These are phyloP conservation scores for Orientallactaga bullata DNA, from an alignment of 2,113 vertebrate species.

Conservation along the genomic window DNA sequence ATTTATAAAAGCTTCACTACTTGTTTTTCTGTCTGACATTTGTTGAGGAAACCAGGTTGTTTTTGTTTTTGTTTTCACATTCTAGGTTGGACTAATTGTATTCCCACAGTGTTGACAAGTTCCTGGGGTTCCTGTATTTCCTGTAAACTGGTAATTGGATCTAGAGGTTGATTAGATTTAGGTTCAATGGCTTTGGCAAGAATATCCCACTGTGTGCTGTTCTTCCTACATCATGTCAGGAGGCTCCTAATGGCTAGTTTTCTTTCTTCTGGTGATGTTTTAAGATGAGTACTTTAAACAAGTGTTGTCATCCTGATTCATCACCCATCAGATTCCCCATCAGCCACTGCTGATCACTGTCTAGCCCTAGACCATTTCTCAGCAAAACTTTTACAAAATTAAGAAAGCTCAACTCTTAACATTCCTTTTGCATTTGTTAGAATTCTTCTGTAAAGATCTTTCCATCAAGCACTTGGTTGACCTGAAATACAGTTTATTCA, in stretches of 20 bases:
- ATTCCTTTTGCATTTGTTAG: background rate
- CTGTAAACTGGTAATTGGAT: background rate
- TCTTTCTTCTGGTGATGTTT: background rate
- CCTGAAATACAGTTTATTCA: background rate
- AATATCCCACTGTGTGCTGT: background rate
- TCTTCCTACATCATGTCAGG: background rate
- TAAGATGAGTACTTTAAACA: background rate
- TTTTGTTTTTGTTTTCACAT: background rate
- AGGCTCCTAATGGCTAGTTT: background rate
- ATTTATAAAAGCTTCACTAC: too few relatives aligned
- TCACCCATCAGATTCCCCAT: background rate
- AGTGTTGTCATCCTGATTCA: background rate
- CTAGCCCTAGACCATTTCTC: background rate
- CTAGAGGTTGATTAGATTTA: conserved; percentile 1
- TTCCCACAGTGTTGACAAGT: background rate
- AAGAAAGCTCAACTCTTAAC: background rate
- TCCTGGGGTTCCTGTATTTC: background rate
- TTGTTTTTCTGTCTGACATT: too few relatives aligned
- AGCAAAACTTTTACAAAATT: background rate
- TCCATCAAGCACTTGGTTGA: background rate
- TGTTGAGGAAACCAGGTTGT: background rate
- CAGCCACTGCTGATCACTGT: background rate
- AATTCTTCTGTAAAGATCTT: background rate
- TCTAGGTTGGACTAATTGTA: background rate
- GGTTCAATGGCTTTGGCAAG: background rate